A percentile compares a stretch with the other conserved stretches of the same genome.
These are phyloP conservation scores for Chymomyza costata DNA, from an alignment of 1,140 invertebrate genomes.

Conservation along the genomic window DNA sequence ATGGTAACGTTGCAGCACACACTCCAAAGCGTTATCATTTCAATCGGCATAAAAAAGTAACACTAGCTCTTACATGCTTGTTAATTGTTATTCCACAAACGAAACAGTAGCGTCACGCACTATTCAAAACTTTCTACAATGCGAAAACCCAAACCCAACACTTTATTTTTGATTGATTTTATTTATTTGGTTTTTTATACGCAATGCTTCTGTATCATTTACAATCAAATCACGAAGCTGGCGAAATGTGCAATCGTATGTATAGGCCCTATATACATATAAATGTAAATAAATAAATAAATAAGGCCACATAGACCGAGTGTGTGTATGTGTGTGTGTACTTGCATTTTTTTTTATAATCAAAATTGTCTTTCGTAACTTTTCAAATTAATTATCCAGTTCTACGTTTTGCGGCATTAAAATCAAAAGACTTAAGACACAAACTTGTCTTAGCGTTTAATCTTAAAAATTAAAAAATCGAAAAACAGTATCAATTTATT, in stretches of 20 bases:
- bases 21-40: too few species aligned
- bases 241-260: slow-evolving; percentile 17
- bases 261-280: too few species aligned
- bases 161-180: slow-evolving; percentile 4
- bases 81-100: background rate
- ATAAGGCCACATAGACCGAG: background rate
- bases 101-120: background rate
- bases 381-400: slow-evolving; percentile 57
- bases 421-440: slow-evolving; percentile 61
- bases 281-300: too few species aligned
- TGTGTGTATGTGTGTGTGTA: too few species aligned
- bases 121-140: slow-evolving; percentile 4
- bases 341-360: slow-evolving; percentile 61
- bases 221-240: background rate
- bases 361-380: slow-evolving; percentile 39
- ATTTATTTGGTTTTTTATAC: slow-evolving; percentile 2
- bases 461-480: too few species aligned
- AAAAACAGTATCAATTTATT: too few species aligned
- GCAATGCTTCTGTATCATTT: background rate
- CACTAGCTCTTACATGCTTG: background rate
- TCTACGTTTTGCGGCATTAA: slow-evolving; percentile 16
- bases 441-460: too few species aligned
- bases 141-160: slow-evolving; percentile 1
- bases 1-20: slow-evolving; percentile 8
- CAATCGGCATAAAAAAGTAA: too few species aligned